phyloP scores from a whole-genome alignment of 2,113 vertebrate species.

The Xiphophorus hellerii region DNA sequence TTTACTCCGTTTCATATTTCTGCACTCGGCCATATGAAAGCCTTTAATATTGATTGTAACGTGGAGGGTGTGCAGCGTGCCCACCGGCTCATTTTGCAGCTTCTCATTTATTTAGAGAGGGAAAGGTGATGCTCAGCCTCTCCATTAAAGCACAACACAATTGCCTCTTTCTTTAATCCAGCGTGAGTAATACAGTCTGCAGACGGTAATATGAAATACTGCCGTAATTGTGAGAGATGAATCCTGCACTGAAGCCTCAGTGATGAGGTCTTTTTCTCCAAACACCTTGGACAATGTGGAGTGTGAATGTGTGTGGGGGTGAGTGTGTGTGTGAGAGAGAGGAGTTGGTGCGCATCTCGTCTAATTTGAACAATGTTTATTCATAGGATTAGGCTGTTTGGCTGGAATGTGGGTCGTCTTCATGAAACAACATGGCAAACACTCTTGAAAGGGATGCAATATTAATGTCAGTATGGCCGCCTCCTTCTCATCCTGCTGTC shows the following conservation, averaged over 20 bases:
- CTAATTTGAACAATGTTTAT: conserved; percentile 66
- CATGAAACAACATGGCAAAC: conserved; percentile 54
- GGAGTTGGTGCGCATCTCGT: conserved; percentile 8
- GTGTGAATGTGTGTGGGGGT: conserved; percentile 2
- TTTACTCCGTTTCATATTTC: conserved; percentile 20
- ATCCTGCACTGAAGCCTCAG: not conserved
- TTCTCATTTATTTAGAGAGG: conserved; percentile 45
- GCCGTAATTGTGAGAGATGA: conserved; percentile 46
- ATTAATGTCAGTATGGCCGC: conserved; percentile 67
- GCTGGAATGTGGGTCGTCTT: conserved; percentile 55
- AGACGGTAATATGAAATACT: conserved; percentile 37
- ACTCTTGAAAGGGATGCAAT: conserved; percentile 62
- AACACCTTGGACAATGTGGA: conserved; percentile 23
- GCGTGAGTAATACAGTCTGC: conserved; percentile 36
- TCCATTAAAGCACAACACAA: conserved; percentile 36
- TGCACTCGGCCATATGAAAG: conserved; percentile 37
- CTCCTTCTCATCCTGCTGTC: conserved; percentile 23
- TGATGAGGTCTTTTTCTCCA: conserved; percentile 24
- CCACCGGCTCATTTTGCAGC: conserved; percentile 31
- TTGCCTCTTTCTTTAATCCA: conserved; percentile 35
- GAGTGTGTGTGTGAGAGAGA: not conserved
- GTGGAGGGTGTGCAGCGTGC: conserved; percentile 27
- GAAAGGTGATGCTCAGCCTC: conserved; percentile 46
- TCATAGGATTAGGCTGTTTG: conserved; percentile 66
- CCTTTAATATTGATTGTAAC: conserved; percentile 26